Percentiles rank a stretch among this genome's conserved stretches.
Conservation (phyloP, 2,113 vertebrate genomes). For the Chamaea fasciata region DNA sequence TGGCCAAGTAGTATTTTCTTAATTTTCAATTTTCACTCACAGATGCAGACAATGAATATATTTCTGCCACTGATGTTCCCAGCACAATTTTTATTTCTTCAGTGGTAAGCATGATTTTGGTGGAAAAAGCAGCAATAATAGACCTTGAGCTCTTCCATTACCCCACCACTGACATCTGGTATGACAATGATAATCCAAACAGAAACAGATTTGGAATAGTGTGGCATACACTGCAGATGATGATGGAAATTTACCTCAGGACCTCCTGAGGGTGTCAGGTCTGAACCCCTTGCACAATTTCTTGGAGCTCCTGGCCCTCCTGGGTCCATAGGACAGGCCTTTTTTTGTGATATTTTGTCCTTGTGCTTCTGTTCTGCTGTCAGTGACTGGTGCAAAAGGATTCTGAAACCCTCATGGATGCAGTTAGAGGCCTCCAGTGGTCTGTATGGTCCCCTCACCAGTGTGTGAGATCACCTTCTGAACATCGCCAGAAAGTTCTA, state of each 20-base stretch:
- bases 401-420: background rate
- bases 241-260: background rate
- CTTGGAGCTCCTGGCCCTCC: background rate
- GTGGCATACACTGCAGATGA: rapidly evolving
- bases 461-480: background rate
- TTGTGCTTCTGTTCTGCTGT: background rate
- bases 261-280: background rate
- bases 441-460: rapidly evolving
- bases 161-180: background rate
- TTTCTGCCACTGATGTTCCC: background rate
- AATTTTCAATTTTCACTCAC: background rate
- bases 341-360: background rate
- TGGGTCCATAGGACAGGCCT: background rate
- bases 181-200: background rate
- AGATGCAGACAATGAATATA: background rate
- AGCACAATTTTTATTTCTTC: background rate
- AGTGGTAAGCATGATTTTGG: background rate
- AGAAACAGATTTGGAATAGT: background rate
- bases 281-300: background rate
- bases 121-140: background rate
- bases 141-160: background rate
- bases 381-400: background rate
- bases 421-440: background rate
- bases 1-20: background rate
- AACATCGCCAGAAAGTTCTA: background rate